Evolutionary conservation across 2,113 vertebrate genomes (phyloP).

Genomic region (Spilogale gracilis): DNA sequence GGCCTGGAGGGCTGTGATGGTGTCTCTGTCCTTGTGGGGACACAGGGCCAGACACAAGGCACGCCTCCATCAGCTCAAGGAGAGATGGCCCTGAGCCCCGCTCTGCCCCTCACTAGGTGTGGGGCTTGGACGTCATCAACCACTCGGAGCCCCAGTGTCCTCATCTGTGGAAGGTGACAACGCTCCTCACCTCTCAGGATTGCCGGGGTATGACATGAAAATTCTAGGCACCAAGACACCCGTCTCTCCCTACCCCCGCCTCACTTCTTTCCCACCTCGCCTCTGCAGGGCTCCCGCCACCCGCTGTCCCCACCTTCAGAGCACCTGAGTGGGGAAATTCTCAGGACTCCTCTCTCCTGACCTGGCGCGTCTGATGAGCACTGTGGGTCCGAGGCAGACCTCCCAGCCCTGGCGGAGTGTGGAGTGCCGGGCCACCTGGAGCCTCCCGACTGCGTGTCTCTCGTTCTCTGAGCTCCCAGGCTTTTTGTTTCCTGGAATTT

Average conservation of each 20-base stretch:
- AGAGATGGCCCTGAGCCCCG: no score
- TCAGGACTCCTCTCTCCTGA: conserved; percentile 25
- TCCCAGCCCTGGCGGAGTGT: background rate
- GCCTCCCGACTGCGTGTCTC: background rate
- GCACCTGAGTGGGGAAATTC: conserved; percentile 55
- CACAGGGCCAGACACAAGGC: background rate
- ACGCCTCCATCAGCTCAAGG: accelerated
- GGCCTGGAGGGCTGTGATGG: background rate
- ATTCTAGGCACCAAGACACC: accelerated
- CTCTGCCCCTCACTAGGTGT: background rate
- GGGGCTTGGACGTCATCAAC: no score
- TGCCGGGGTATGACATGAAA: background rate
- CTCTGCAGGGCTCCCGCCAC: background rate
- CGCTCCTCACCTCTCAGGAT: background rate
- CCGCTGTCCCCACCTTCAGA: background rate
- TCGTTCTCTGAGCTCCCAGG: background rate
- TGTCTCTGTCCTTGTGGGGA: background rate
- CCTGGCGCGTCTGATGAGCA: conserved; percentile 56
- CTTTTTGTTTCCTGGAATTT: background rate
- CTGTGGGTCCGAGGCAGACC: background rate
- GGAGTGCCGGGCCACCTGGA: background rate
- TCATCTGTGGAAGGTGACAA: no score
- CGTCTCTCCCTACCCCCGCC: accelerated
- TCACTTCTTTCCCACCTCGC: background rate
- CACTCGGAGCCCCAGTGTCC: background rate